Conservation (phyloP, 2,113 vertebrate species). For the Lamprologus callipterus region DNA sequence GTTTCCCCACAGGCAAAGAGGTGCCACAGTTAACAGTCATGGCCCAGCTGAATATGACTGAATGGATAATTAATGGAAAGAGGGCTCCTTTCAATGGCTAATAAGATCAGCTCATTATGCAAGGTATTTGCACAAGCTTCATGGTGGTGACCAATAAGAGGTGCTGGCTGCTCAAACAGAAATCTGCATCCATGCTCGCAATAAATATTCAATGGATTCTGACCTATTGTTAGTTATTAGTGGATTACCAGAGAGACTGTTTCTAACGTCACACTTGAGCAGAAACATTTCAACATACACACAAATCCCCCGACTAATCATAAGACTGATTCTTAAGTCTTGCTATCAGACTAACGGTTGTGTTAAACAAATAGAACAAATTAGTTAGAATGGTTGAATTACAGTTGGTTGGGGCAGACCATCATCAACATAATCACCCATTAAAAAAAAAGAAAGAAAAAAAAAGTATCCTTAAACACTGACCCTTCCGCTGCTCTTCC, state of each 20-base stretch:
- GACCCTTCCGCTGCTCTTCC: background rate
- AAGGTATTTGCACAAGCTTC: slow-evolving; percentile 28
- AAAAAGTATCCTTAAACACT: background rate
- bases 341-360: background rate
- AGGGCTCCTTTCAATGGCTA: slow-evolving; percentile 60
- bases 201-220: background rate
- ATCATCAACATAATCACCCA: background rate
- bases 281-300: background rate
- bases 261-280: background rate
- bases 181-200: background rate
- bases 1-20: background rate
- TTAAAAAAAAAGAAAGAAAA: rapidly evolving
- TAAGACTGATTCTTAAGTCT: background rate
- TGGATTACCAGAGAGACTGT: background rate
- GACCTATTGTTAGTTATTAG: background rate
- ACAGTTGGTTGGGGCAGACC: background rate
- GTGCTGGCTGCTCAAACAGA: background rate
- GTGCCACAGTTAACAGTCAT: background rate
- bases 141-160: slow-evolving; percentile 62
- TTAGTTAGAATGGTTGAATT: background rate
- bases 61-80: slow-evolving; percentile 32
- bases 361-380: background rate
- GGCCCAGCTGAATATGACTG: slow-evolving; percentile 10
- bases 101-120: slow-evolving; percentile 56
- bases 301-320: slow-evolving; percentile 6